Conservation (phyloP, 2,113 vertebrate species). For the Alces alces region DNA sequence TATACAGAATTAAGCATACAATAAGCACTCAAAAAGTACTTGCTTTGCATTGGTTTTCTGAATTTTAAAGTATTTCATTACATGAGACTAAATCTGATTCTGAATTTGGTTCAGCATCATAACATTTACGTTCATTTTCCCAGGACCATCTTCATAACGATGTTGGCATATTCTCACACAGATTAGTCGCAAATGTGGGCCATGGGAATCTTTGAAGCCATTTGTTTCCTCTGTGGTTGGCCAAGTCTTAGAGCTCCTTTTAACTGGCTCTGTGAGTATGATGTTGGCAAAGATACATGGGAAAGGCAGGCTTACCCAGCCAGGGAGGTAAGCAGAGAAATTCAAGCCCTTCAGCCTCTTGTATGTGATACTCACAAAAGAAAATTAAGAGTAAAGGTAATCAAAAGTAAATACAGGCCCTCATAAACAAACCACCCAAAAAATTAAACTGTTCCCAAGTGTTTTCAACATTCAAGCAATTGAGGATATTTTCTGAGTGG, state of each 20-base stretch:
- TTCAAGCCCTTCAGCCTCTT: background rate
- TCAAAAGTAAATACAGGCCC: conserved; percentile 32
- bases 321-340: background rate
- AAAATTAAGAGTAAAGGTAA: background rate
- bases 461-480: background rate
- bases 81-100: background rate
- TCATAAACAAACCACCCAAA: background rate
- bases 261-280: background rate
- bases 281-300: background rate
- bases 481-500: background rate
- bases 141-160: background rate
- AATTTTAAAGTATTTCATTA: background rate
- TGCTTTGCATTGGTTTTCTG: background rate
- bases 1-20: background rate
- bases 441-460: background rate
- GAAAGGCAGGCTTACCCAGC: background rate
- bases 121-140: background rate
- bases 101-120: background rate
- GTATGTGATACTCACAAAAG: background rate
- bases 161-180: background rate
- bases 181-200: background rate
- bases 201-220: background rate
- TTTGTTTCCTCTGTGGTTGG: background rate
- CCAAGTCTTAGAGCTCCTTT: background rate
- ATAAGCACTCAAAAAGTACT: background rate